Evolutionary conservation across 2,113 vertebrate genomes (phyloP).

Genomic region (Thamnophis sirtalis): DNA sequence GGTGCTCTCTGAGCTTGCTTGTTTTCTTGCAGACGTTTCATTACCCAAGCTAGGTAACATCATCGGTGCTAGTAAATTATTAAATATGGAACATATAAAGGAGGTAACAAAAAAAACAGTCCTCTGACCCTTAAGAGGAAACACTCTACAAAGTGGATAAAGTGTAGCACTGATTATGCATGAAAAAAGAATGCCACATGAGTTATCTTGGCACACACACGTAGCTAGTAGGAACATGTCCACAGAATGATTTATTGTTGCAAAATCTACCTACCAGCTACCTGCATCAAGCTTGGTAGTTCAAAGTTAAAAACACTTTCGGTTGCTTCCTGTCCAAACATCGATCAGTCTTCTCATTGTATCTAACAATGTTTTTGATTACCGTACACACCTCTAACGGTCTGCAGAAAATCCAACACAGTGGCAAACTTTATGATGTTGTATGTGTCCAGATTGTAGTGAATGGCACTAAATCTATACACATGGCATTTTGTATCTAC

Average conservation of each 20-base stretch:
- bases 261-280: slow-evolving; percentile 17
- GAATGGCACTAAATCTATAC: not conserved
- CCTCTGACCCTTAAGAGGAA: not conserved
- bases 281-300: not conserved
- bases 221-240: slow-evolving; percentile 34
- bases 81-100: not conserved
- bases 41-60: no score
- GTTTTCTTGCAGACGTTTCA: no score
- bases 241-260: slow-evolving; percentile 31
- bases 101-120: not conserved
- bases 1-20: no score
- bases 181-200: slow-evolving; percentile 16
- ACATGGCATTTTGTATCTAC: not conserved
- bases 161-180: not conserved
- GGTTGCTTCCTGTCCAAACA: slow-evolving; percentile 46
- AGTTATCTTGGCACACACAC: not conserved
- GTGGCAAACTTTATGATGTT: slow-evolving; percentile 25
- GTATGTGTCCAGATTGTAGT: not conserved
- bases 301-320: slow-evolving; percentile 31
- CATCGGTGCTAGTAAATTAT: not conserved
- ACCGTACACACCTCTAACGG: slow-evolving; percentile 43
- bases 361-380: slow-evolving; percentile 36
- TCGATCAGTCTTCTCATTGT: slow-evolving; percentile 35
- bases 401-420: slow-evolving; percentile 48
- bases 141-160: not conserved